Percentiles rank a stretch among this genome's conserved stretches.
phyloP scores from a whole-genome alignment of 2,888 invertebrate genomes.

The Dilophus febrilis region DNA sequence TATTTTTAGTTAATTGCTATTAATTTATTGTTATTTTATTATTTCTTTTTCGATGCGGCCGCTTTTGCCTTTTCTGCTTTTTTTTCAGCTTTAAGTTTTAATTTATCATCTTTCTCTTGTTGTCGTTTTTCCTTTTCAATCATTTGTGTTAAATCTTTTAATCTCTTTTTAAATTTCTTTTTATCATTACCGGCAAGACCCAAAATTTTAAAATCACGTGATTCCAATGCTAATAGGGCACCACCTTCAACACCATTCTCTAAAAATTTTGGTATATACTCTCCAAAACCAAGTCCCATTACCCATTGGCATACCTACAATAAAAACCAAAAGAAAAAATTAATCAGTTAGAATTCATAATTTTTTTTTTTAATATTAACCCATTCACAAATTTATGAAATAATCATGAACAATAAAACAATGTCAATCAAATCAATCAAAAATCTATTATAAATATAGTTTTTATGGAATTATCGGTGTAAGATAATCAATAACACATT shows the following conservation, averaged over 20 bases:
- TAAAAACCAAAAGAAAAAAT: constrained; percentile 10
- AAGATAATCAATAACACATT: background rate
- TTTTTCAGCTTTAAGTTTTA: constrained; percentile 66
- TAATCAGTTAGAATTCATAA: constrained; percentile 2
- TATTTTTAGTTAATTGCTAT: too few species aligned
- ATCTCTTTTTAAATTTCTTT: constrained; percentile 63
- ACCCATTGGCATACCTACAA: constrained; percentile 84
- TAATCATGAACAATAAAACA: too few species aligned
- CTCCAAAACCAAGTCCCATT: constrained; percentile 62
- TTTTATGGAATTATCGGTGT: background rate
- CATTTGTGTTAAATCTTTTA: constrained; percentile 65
- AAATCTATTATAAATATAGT: too few species aligned
- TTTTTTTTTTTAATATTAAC: constrained; percentile 1
- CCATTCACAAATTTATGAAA: too few species aligned
- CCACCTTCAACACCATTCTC: constrained; percentile 77
- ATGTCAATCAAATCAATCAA: too few species aligned
- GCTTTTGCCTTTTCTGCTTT: constrained; percentile 55
- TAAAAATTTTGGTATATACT: constrained; percentile 72
- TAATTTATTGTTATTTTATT: too few species aligned
- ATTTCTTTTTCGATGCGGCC: background rate
- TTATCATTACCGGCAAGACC: constrained; percentile 68
- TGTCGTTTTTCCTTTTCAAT: constrained; percentile 53
- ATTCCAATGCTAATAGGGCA: constrained; percentile 71
- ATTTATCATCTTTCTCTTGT: constrained; percentile 70
- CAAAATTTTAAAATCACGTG: constrained; percentile 77